Evolutionary conservation across 2,113 vertebrate species (phyloP).

Genomic region (Sula dactylatra): DNA sequence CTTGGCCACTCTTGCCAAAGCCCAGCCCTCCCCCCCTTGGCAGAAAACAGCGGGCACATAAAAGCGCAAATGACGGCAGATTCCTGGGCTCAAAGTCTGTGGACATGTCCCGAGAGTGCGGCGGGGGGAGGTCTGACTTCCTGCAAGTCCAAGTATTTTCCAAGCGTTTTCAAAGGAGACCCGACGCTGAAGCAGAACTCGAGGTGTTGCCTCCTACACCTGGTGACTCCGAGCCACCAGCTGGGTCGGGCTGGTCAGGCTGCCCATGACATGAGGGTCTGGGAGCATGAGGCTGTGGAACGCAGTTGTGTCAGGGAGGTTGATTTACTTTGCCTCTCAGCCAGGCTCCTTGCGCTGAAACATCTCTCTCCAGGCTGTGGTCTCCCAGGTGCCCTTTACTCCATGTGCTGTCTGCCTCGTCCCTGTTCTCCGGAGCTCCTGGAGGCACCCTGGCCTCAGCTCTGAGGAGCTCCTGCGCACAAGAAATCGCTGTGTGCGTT

Average conservation of each 20-base stretch:
- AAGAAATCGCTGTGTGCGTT: background rate
- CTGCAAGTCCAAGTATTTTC: background rate
- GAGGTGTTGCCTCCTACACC: background rate
- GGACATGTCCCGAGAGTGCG: background rate
- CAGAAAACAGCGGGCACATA: background rate
- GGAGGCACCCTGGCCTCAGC: background rate
- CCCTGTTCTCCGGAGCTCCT: background rate
- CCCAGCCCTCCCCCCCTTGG: background rate
- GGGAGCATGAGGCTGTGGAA: background rate
- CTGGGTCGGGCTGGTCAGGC: accelerated
- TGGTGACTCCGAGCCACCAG: background rate
- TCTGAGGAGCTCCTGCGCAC: background rate
- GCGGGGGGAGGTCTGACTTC: background rate
- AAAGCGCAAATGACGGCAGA: background rate
- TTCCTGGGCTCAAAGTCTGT: background rate
- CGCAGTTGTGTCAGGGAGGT: background rate
- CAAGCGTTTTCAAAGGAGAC: background rate
- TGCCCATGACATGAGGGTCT: background rate
- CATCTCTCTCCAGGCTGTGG: background rate
- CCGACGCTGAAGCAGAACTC: background rate
- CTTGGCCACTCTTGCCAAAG: background rate
- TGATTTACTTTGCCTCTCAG: background rate
- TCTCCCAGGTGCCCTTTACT: background rate
- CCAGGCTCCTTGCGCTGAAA: background rate
- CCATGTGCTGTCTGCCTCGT: background rate